Evolutionary conservation across 2,888 invertebrate genomes (phyloP), one percentile per base, ranked within the genome.

Genomic region (Eupsilia transversa): DNA sequence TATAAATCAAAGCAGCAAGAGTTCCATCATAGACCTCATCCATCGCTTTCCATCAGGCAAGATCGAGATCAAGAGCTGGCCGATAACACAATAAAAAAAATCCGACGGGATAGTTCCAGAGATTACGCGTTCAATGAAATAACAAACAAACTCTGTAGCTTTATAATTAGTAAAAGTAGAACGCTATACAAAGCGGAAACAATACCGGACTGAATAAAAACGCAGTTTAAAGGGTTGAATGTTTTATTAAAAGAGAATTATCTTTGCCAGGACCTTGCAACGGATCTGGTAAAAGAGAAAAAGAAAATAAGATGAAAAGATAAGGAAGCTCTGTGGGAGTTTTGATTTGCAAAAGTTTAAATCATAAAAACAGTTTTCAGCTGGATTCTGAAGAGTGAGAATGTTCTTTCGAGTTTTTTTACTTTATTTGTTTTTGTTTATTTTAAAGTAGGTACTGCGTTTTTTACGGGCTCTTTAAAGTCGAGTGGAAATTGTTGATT

Each of bases 311-410:
- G 33, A 71, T 73, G 33, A 72, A 74, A 75, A 73, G 56, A 78
- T 68, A 74, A 68, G 70, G 54, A 65, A 63, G 74, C 72, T 14
- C 12, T 41, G 54, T 12, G 12, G 23, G 75, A 82, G 82, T 70
- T 82, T 79, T 82, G 79, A 82, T 82, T 82, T 75, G 64, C 38
- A 72, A 75, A 82, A 75, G 72, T 82, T 82, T 73, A 35, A 59
- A 65, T 64, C 49, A 56, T 82, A 69, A 79, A 82, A 79, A 72
- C 75, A 49, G 68, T 72, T 75, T 82, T 70, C n/a, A 72, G 57
- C 56, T 64, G 38, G 65, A 77, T 52, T 43, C 54, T 61, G 65
- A 30, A 52, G n/a, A 80, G 71, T 43, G 12, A 35, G 33, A 63
- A 59, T 67, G 46, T 57, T 74, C 59, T 69, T 77, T 57, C 27